Conservation (phyloP, 37 sponge, comb jelly and placozoan genomes). For the Oscarella lobularis region DNA sequence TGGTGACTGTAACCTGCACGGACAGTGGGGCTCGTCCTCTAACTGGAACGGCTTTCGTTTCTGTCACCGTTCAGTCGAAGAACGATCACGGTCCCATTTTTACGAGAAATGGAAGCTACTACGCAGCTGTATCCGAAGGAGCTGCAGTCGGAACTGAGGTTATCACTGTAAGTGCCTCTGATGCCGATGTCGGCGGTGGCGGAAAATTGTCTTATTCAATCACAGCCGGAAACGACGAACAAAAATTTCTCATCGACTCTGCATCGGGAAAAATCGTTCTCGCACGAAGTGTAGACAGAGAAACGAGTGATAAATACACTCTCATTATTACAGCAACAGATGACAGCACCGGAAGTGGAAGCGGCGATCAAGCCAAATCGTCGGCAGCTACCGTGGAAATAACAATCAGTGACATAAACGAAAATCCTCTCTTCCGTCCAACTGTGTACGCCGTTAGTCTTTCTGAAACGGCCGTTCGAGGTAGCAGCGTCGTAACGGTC, state of each 20-base stretch:
- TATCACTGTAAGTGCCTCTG: background rate
- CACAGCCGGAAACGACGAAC: slow-evolving; percentile 8
- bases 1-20: background rate
- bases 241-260: slow-evolving; percentile 11
- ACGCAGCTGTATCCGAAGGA: slow-evolving; percentile 41
- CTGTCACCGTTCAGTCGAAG: background rate
- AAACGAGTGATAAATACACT: background rate
- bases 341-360: background rate
- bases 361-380: background rate
- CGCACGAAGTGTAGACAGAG: background rate
- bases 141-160: background rate
- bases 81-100: slow-evolving; percentile 4
- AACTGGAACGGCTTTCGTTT: background rate
- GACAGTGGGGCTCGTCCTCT: background rate
- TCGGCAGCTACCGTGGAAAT: background rate
- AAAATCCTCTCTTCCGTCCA: slow-evolving; percentile 16
- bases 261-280: background rate
- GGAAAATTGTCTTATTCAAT: slow-evolving; percentile 41
- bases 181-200: slow-evolving; percentile 8
- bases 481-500: no score
- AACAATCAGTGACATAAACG: slow-evolving; percentile 15
- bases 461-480: background rate
- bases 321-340: background rate
- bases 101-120: background rate
- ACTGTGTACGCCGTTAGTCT: background rate